These are phyloP conservation scores for Hypena proboscidalis DNA, from an alignment of 2,888 invertebrate species.

Conservation along the genomic window DNA sequence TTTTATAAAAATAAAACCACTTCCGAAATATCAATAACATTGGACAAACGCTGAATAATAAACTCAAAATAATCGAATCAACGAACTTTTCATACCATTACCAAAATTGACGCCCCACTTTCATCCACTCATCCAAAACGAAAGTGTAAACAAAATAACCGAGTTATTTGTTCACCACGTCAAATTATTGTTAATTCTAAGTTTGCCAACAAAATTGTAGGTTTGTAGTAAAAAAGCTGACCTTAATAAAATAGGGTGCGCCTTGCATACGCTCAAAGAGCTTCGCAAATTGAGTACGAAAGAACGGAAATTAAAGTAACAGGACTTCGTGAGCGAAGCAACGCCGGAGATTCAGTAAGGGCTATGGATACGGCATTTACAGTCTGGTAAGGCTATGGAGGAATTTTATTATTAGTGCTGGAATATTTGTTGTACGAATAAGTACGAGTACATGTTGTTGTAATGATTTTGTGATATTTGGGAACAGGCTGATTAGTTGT, in stretches of 20 bases:
- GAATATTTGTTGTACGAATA: too few species aligned
- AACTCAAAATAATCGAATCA: too few species aligned
- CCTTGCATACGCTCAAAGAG: conserved; percentile 56
- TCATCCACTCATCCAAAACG: background rate
- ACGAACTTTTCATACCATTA: background rate
- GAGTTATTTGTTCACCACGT: conserved; percentile 13
- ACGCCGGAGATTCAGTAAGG: background rate
- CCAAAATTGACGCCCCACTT: background rate
- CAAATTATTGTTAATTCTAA: conserved; percentile 29
- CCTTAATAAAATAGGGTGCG: conserved; percentile 47
- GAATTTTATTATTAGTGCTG: too few species aligned
- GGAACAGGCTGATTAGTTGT: too few species aligned
- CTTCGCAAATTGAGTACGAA: conserved; percentile 59
- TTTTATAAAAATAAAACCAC: too few species aligned
- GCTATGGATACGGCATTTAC: background rate
- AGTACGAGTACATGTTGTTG: too few species aligned
- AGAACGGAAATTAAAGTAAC: conserved; percentile 74
- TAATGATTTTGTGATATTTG: too few species aligned
- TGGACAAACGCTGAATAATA: too few species aligned
- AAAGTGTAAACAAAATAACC: conserved; percentile 6
- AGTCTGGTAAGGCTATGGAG: too few species aligned
- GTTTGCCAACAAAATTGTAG: conserved; percentile 24
- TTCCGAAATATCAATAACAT: too few species aligned
- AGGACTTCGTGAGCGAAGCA: conserved; percentile 23
- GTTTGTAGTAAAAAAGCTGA: conserved; percentile 35